Evolutionary conservation across 2,888 invertebrate genomes (phyloP).

Genomic region (Cheilosia grossa): DNA sequence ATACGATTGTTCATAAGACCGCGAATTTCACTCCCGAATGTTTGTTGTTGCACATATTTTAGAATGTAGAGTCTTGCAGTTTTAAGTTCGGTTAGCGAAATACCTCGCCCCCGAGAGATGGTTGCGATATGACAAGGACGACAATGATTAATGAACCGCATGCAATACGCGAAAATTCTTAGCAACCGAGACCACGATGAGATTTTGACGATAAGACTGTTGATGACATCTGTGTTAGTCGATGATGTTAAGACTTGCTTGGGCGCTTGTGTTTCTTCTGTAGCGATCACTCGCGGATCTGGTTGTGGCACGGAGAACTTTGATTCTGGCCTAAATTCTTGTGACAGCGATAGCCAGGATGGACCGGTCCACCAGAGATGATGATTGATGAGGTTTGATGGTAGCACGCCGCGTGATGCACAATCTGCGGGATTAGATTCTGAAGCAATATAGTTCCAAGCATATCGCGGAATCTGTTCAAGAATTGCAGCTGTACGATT

Average conservation of each 20-base stretch:
- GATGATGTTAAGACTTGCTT: background rate
- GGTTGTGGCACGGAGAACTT: background rate
- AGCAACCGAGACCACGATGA: constrained; percentile 3
- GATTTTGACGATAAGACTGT: background rate
- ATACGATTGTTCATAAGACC: too few species aligned
- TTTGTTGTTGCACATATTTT: too few species aligned
- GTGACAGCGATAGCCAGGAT: background rate
- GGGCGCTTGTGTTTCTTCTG: background rate
- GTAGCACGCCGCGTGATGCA: constrained; percentile 14
- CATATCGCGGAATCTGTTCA: too few species aligned
- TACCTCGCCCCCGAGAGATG: too few species aligned
- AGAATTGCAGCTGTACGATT: too few species aligned
- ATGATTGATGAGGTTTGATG: constrained; percentile 15
- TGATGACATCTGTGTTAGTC: background rate
- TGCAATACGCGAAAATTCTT: constrained; percentile 4
- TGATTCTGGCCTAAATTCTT: constrained; percentile 1
- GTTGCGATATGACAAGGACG: background rate
- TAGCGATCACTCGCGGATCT: too few species aligned
- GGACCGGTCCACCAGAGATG: background rate
- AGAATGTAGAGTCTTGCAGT: too few species aligned
- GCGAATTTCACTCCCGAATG: too few species aligned
- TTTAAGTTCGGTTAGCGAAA: too few species aligned
- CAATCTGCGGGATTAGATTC: constrained; percentile 8
- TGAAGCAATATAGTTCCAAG: background rate
- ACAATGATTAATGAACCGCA: background rate